These are phyloP conservation scores for Trinorchestia longiramus DNA, from an alignment of 1,140 invertebrate genomes.

Conservation along the genomic window DNA sequence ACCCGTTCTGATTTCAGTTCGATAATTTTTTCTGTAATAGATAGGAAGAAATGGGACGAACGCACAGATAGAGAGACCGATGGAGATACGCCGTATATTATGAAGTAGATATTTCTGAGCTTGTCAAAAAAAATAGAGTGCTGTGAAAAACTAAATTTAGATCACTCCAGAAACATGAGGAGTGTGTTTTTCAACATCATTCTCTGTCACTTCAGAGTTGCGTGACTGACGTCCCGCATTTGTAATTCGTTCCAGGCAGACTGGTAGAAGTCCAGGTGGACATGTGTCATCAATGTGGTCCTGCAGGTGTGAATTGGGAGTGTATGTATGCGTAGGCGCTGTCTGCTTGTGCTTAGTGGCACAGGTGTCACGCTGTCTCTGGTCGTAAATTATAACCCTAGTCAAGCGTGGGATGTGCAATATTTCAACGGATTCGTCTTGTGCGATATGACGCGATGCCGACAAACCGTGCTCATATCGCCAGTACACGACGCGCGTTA, in stretches of 20 bases:
- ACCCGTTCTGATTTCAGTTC: too few relatives aligned
- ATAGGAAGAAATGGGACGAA: too few relatives aligned
- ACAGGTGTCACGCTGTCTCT: neutral
- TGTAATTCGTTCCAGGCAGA: neutral
- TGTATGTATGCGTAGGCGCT: neutral
- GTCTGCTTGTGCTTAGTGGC: neutral
- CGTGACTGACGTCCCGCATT: neutral
- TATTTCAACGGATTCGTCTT: too few relatives aligned
- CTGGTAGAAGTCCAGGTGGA: neutral
- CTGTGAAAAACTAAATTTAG: neutral
- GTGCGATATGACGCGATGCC: too few relatives aligned
- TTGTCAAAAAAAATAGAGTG: neutral
- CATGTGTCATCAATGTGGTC: neutral
- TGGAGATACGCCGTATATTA: too few relatives aligned
- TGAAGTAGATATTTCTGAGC: too few relatives aligned
- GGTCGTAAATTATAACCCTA: neutral
- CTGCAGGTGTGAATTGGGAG: neutral
- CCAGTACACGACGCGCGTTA: neutral
- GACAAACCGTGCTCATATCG: too few relatives aligned
- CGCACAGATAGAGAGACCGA: too few relatives aligned
- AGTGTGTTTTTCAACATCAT: neutral
- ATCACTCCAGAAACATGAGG: neutral
- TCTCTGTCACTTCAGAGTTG: neutral
- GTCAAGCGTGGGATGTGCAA: too few relatives aligned
- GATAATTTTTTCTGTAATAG: too few relatives aligned